Evolutionary conservation across 2,888 invertebrate genomes (phyloP).

Genomic region (Polymixis flavicincta): DNA sequence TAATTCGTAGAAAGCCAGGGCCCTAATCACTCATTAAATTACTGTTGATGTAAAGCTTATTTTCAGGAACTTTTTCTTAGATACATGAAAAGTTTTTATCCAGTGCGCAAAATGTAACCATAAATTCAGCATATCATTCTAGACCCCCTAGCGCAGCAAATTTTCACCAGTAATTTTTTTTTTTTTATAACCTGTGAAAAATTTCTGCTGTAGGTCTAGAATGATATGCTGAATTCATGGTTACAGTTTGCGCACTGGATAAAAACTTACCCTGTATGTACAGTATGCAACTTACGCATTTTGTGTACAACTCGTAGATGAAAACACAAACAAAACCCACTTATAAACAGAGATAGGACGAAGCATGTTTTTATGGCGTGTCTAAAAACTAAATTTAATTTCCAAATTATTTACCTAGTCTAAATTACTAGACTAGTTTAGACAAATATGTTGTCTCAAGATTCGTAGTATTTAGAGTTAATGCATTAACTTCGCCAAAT

Average conservation of each 20-base stretch:
- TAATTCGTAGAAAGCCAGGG: not conserved
- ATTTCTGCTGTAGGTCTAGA: no score
- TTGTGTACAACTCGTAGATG: not conserved
- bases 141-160: no score
- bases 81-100: no score
- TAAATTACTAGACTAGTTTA: slow-evolving; percentile 2
- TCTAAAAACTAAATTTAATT: slow-evolving; percentile 1
- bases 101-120: no score
- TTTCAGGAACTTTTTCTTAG: not conserved
- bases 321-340: not conserved
- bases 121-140: no score
- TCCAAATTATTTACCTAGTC: not conserved
- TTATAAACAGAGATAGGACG: not conserved
- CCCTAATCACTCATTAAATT: not conserved
- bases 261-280: no score
- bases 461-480: not conserved
- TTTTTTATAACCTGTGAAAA: no score
- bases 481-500: not conserved
- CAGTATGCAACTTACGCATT: not conserved
- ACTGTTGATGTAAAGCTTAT: not conserved
- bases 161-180: no score
- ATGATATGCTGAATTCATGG: no score
- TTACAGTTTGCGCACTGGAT: no score
- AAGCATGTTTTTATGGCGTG: not conserved
- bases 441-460: slow-evolving; percentile 2